Conservation (phyloP, 2,888 invertebrate species). For the Erebia epiphron region DNA sequence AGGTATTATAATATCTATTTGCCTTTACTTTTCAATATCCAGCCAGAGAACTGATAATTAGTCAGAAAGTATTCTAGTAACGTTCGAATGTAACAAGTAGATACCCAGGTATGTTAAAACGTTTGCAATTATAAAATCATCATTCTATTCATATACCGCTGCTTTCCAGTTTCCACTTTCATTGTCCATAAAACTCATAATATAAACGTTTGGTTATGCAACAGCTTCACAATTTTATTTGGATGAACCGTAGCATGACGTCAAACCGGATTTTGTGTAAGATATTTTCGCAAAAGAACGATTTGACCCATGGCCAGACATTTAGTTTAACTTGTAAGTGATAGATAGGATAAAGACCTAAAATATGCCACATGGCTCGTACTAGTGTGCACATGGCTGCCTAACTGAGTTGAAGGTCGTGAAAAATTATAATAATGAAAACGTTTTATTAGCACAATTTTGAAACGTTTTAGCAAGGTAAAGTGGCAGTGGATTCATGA, state of each 20-base stretch:
- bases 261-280: constrained; percentile 30
- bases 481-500: too few relatives aligned
- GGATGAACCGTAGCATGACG: constrained; percentile 30
- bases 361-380: neutral
- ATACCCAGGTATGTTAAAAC: neutral
- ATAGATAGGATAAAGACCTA: neutral
- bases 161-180: constrained; percentile 39
- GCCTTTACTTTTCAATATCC: too few relatives aligned
- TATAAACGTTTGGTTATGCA: constrained; percentile 22
- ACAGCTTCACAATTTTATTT: constrained; percentile 31
- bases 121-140: constrained; percentile 5
- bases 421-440: neutral
- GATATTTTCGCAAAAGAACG: constrained; percentile 25
- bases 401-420: neutral
- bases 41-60: too few relatives aligned
- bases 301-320: constrained; percentile 24
- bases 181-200: constrained; percentile 35
- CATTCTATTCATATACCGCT: constrained; percentile 20
- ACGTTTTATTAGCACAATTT: too few relatives aligned
- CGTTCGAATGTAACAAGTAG: neutral
- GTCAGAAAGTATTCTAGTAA: neutral
- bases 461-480: too few relatives aligned
- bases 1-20: too few relatives aligned
- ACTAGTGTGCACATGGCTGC: neutral
- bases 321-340: neutral